A percentile compares a stretch with the other conserved stretches of the same genome.
Evolutionary conservation across 2,888 invertebrate genomes (phyloP).

Genomic region (Toxonevra muliebris): DNA sequence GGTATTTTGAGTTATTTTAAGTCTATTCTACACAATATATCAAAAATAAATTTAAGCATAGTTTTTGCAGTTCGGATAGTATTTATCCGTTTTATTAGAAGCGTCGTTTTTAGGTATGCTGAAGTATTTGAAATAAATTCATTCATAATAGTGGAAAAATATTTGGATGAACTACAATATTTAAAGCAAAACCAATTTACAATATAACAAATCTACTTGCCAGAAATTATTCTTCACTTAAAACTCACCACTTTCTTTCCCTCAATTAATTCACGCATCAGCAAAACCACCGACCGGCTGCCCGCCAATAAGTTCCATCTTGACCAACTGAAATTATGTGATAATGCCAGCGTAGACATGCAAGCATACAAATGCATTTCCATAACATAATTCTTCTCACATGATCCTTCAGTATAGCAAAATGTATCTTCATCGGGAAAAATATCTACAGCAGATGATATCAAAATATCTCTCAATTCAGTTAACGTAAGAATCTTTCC

Average conservation of each 20-base stretch:
- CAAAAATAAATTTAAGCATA: too few relatives aligned
- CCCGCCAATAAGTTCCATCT: slow-evolving; percentile 73
- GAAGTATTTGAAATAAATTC: too few relatives aligned
- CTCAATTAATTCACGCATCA: slow-evolving; percentile 62
- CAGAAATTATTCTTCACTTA: neutral
- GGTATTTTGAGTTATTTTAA: too few relatives aligned
- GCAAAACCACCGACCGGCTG: slow-evolving; percentile 60
- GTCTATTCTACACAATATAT: too few relatives aligned
- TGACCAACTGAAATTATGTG: slow-evolving; percentile 85
- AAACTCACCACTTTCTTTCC: slow-evolving; percentile 59
- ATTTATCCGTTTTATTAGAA: too few relatives aligned
- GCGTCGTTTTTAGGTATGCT: too few relatives aligned
- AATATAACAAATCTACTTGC: neutral
- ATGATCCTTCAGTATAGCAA: slow-evolving; percentile 74
- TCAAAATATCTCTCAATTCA: slow-evolving; percentile 60
- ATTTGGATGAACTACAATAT: too few relatives aligned
- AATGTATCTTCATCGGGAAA: slow-evolving; percentile 83
- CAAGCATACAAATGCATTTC: slow-evolving; percentile 82
- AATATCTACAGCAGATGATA: slow-evolving; percentile 79
- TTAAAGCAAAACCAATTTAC: too few relatives aligned
- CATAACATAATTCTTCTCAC: slow-evolving; percentile 76
- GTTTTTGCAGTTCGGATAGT: too few relatives aligned
- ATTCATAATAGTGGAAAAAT: too few relatives aligned
- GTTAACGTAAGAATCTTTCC: slow-evolving; percentile 55
- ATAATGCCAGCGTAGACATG: slow-evolving; percentile 77